Conservation (phyloP, 2,797 vertebrate species). For the Lateolabrax maculatus region DNA sequence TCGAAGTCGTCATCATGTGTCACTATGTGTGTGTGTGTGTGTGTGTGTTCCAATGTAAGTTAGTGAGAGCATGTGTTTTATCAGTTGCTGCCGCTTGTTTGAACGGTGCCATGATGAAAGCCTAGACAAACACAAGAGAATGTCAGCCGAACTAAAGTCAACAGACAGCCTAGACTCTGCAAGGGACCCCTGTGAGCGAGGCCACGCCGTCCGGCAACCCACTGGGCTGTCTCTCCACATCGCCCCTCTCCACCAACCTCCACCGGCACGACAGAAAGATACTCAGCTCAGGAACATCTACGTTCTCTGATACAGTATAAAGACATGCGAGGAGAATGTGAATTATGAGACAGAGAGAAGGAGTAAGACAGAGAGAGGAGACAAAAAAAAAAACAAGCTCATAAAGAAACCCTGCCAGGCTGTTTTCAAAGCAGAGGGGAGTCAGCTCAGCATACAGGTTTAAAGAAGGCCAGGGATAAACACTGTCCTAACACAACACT, state of each 20-base stretch:
- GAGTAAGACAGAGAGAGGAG: constrained; percentile 3
- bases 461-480: constrained; percentile 39
- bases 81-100: constrained; percentile 85
- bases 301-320: constrained; percentile 10
- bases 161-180: constrained; percentile 69
- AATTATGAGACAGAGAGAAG: constrained; percentile 28
- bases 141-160: constrained; percentile 85
- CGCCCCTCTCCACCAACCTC: constrained; percentile 16
- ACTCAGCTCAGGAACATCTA: constrained; percentile 11
- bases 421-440: constrained; percentile 28
- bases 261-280: constrained; percentile 19
- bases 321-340: constrained; percentile 38
- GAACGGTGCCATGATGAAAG: constrained; percentile 82
- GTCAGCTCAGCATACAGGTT: constrained; percentile 50
- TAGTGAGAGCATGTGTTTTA: constrained; percentile 82
- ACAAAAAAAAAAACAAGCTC: constrained; percentile 54
- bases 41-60: constrained; percentile 39
- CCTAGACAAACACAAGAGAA: constrained; percentile 83
- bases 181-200: constrained; percentile 66
- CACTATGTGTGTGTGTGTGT: constrained; percentile 18
- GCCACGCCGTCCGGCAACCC: constrained; percentile 61
- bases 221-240: constrained; percentile 36
- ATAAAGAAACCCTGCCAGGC: constrained; percentile 53
- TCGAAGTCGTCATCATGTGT: constrained; percentile 46
- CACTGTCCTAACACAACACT: constrained; percentile 46